A percentile compares a stretch with the other conserved stretches of the same genome.
Conservation (phyloP, 2,797 vertebrate species). For the Sebastes matsubarae region DNA sequence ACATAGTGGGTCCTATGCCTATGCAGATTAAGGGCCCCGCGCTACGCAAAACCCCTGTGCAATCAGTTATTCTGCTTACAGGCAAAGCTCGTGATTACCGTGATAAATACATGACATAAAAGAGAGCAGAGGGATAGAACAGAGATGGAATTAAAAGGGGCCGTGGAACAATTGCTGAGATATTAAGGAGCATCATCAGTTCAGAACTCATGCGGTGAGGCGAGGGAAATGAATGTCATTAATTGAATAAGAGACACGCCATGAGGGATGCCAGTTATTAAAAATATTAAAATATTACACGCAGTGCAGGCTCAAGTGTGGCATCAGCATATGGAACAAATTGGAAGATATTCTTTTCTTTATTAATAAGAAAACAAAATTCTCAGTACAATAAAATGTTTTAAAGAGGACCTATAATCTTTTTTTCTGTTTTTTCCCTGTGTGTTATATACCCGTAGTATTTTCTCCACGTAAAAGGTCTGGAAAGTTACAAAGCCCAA, state of each 20-base stretch:
- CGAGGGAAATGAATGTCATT: slow-evolving; percentile 56
- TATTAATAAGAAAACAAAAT: slow-evolving; percentile 7
- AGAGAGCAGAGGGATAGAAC: slow-evolving; percentile 36
- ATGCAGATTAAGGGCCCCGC: slow-evolving; percentile 57
- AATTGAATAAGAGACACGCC: slow-evolving; percentile 61
- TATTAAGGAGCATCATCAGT: slow-evolving; percentile 56
- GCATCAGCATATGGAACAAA: slow-evolving; percentile 8
- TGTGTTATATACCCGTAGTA: no score
- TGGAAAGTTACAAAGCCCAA: no score
- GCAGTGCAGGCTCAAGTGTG: neutral
- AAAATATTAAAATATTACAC: slow-evolving; percentile 35
- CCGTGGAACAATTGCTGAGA: slow-evolving; percentile 50
- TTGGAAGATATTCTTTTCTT: neutral
- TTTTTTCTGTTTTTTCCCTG: no score
- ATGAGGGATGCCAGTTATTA: slow-evolving; percentile 51
- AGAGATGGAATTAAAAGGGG: slow-evolving; percentile 43
- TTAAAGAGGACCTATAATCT: slow-evolving; percentile 4
- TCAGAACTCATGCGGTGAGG: slow-evolving; percentile 31
- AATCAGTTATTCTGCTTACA: slow-evolving; percentile 65
- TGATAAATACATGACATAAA: slow-evolving; percentile 76
- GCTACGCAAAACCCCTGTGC: slow-evolving; percentile 34
- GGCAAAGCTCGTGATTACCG: slow-evolving; percentile 69
- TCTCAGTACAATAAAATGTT: neutral
- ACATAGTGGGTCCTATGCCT: slow-evolving; percentile 46
- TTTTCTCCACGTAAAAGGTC: no score